Percentiles rank a stretch among this genome's conserved stretches.
Conservation (phyloP, 2,888 invertebrate species). For the Thysanoteuthis rhombus region DNA sequence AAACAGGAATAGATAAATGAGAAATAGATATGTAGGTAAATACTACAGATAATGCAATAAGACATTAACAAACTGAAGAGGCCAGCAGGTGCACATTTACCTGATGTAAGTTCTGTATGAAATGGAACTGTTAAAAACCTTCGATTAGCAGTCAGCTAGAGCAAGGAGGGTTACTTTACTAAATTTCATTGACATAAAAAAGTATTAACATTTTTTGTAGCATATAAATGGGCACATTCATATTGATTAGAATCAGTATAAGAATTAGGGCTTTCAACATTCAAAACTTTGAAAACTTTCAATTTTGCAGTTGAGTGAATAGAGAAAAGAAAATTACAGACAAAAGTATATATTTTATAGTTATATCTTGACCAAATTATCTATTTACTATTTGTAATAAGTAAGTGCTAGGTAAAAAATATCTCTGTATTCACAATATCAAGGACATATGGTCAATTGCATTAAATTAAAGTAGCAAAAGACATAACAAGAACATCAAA, state of each 20-base stretch:
- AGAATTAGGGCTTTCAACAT: background rate
- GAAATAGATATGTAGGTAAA: background rate
- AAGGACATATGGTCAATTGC: too few relatives aligned
- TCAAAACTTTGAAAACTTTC: background rate
- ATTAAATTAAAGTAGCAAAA: too few relatives aligned
- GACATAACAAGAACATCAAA: too few relatives aligned
- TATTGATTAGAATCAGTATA: background rate
- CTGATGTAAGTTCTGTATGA: background rate
- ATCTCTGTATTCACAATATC: too few relatives aligned
- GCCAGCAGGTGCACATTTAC: background rate
- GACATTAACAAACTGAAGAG: background rate
- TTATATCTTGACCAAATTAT: background rate
- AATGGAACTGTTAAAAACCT: slow-evolving; percentile 12
- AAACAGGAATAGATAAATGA: background rate
- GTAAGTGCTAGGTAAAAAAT: too few relatives aligned
- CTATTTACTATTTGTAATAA: too few relatives aligned
- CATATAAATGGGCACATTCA: background rate
- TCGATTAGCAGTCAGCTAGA: background rate
- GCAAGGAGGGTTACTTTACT: background rate
- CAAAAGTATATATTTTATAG: background rate
- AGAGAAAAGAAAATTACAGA: background rate
- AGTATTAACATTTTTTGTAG: background rate
- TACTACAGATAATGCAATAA: background rate
- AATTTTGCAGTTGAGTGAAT: background rate
- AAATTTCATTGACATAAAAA: background rate